A percentile compares a stretch with the other conserved stretches of the same genome.
Conservation (phyloP, 2,797 vertebrate species). For the Anolis apletophallus region DNA sequence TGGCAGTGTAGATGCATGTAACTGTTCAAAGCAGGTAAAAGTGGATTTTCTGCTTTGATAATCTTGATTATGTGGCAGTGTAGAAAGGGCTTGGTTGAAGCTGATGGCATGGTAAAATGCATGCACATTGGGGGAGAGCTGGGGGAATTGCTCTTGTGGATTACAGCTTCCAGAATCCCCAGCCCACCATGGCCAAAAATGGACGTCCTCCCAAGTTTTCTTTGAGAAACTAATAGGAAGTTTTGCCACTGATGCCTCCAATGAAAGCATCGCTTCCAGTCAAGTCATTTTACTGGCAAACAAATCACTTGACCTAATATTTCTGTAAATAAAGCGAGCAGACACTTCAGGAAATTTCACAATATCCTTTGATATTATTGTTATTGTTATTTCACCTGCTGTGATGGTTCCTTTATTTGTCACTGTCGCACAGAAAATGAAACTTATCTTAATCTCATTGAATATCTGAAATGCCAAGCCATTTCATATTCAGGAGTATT, state of each 20-base stretch:
- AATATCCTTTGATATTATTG: constrained; percentile 53
- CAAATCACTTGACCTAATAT: constrained; percentile 48
- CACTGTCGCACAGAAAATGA: constrained; percentile 66
- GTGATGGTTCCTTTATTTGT: constrained; percentile 67
- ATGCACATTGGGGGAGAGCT: neutral
- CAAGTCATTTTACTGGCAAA: constrained; percentile 23
- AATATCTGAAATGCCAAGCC: constrained; percentile 23
- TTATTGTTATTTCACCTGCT: constrained; percentile 56
- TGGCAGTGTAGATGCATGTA: too few relatives aligned
- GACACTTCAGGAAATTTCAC: constrained; percentile 59
- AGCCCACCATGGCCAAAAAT: neutral
- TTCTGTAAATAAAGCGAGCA: constrained; percentile 64
- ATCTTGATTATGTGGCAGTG: too few relatives aligned
- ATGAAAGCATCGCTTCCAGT: constrained; percentile 21
- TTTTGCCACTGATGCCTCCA: constrained; percentile 49
- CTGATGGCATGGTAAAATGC: neutral
- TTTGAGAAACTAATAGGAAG: constrained; percentile 19
- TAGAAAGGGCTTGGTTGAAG: too few relatives aligned
- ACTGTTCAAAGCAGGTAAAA: too few relatives aligned
- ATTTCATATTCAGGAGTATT: constrained; percentile 52
- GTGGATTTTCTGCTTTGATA: too few relatives aligned
- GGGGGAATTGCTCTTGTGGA: too few relatives aligned
- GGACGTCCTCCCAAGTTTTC: neutral
- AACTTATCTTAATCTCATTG: constrained; percentile 63
- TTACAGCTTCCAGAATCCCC: too few relatives aligned